phyloP scores from a whole-genome alignment of 2,113 vertebrate species.

The Neoarius graeffei region DNA sequence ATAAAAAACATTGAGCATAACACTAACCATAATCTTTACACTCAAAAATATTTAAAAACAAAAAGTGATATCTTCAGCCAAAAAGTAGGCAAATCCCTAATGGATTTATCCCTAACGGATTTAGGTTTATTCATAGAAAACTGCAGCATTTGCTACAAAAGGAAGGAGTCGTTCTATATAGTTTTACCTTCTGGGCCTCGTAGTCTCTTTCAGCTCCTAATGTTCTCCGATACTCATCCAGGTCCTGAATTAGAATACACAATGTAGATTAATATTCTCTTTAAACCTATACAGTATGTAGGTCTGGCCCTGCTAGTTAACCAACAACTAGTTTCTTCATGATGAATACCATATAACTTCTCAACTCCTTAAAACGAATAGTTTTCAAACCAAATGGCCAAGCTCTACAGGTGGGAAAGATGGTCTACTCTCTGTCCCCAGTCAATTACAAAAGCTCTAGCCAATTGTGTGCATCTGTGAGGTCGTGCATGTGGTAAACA shows the following conservation, averaged over 20 bases:
- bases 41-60: neutral
- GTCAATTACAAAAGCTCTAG: neutral
- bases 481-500: neutral
- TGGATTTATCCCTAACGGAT: neutral
- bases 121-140: neutral
- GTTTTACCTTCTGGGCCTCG: slow-evolving; percentile 89
- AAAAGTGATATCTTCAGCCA: neutral
- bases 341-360: neutral
- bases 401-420: neutral
- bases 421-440: neutral
- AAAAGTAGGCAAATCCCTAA: neutral
- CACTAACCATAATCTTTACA: neutral
- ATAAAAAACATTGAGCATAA: neutral
- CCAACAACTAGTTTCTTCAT: neutral
- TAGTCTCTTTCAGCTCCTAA: slow-evolving; percentile 89
- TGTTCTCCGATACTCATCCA: slow-evolving; percentile 78
- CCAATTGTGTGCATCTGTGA: neutral
- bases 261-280: neutral
- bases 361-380: neutral
- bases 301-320: neutral
- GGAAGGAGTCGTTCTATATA: too few relatives aligned
- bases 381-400: neutral
- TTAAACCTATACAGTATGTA: neutral
- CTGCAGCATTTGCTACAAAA: neutral
- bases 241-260: slow-evolving; percentile 71